A percentile compares a stretch with the other conserved stretches of the same genome.
These are phyloP conservation scores for Bradypodion pumilum DNA, from an alignment of 2,797 vertebrate genomes.

Conservation along the genomic window DNA sequence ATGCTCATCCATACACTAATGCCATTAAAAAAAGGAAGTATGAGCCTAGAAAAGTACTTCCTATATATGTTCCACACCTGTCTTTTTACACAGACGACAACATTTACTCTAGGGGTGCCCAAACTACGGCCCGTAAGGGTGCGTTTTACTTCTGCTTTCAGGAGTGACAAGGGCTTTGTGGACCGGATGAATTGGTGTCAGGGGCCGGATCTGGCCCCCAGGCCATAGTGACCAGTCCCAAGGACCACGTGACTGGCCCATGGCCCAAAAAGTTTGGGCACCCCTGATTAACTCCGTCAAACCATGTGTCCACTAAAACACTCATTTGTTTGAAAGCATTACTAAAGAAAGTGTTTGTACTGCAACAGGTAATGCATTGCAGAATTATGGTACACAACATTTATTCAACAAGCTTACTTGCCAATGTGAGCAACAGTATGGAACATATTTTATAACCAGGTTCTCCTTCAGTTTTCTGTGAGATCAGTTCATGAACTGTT, in stretches of 20 bases:
- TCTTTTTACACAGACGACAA: not conserved
- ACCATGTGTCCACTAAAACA: not conserved
- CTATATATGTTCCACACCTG: not conserved
- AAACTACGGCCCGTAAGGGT: too few relatives aligned
- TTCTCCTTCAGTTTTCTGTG: not conserved
- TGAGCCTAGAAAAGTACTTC: not conserved
- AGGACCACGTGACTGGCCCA: too few relatives aligned
- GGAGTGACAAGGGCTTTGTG: too few relatives aligned
- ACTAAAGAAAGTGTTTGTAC: too few relatives aligned
- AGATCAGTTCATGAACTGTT: not conserved
- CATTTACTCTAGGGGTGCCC: constrained; percentile 19
- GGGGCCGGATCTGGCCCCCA: too few relatives aligned
- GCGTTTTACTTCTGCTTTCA: too few relatives aligned
- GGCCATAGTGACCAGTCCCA: too few relatives aligned
- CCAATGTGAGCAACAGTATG: not conserved
- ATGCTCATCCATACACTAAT: not conserved
- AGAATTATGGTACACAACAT: not conserved
- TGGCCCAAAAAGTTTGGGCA: too few relatives aligned
- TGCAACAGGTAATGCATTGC: not conserved
- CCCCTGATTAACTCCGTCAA: too few relatives aligned
- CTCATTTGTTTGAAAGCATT: not conserved
- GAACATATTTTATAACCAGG: not conserved
- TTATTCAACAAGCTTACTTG: not conserved
- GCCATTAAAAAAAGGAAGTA: not conserved
- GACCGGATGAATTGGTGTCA: too few relatives aligned